Percentiles rank a stretch among this genome's conserved stretches.
phyloP scores from a whole-genome alignment of 1,140 invertebrate species.

The Zaprionus africanus region DNA sequence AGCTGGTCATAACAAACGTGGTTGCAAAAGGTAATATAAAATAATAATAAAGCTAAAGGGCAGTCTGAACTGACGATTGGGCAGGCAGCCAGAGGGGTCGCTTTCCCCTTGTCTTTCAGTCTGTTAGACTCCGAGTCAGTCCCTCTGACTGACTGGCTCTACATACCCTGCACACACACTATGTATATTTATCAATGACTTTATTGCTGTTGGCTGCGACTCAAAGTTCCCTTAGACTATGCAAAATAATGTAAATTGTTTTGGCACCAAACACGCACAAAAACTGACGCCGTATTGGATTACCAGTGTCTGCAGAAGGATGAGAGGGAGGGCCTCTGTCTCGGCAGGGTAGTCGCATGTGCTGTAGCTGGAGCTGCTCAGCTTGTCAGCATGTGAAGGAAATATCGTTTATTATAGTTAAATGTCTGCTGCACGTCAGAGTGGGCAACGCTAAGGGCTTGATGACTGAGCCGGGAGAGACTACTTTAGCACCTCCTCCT shows the following conservation, averaged over 20 bases:
- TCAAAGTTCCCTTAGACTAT: conserved; percentile 31
- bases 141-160: neutral
- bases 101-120: neutral
- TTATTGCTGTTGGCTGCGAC: conserved; percentile 36
- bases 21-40: conserved; percentile 52
- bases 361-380: neutral
- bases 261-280: conserved; percentile 31
- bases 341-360: neutral
- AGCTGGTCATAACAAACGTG: neutral
- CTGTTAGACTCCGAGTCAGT: neutral
- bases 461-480: conserved; percentile 39
- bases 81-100: neutral
- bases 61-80: conserved; percentile 20
- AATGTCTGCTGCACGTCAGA: conserved; percentile 68
- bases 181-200: conserved; percentile 10
- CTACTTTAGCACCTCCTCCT: neutral
- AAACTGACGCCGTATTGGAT: conserved; percentile 37
- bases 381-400: conserved; percentile 59
- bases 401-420: conserved; percentile 76
- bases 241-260: conserved; percentile 49
- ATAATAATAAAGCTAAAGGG: conserved; percentile 55
- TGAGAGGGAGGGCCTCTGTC: neutral
- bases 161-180: neutral
- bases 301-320: conserved; percentile 12
- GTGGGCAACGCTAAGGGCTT: conserved; percentile 34